These are phyloP conservation scores for Phrynosoma blainvillii DNA, from an alignment of 2,113 vertebrate species.

Conservation along the genomic window DNA sequence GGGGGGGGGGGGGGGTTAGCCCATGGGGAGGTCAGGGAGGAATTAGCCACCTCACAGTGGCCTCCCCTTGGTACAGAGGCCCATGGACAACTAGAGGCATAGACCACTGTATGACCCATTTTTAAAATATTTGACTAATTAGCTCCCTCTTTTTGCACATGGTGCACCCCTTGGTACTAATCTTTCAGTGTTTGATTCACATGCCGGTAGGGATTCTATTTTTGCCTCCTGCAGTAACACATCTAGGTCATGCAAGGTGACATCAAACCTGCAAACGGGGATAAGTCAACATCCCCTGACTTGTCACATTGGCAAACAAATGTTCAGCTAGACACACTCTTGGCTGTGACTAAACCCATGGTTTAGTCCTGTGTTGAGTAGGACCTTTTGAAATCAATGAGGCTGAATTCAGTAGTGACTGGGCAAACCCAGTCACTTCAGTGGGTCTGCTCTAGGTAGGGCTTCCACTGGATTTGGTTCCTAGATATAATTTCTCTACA, in stretches of 20 bases:
- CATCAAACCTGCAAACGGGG: neutral
- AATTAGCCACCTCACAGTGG: too few species aligned
- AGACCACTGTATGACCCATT: neutral
- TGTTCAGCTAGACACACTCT: neutral
- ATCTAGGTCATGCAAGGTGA: neutral
- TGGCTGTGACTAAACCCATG: neutral
- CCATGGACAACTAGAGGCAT: neutral
- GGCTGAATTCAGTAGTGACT: neutral
- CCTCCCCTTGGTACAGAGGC: neutral
- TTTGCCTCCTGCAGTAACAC: too few species aligned
- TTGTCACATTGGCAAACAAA: neutral
- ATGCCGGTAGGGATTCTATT: too few species aligned
- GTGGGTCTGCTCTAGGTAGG: neutral
- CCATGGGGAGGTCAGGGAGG: too few species aligned
- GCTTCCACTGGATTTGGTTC: neutral
- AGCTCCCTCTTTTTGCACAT: neutral
- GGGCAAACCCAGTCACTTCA: neutral
- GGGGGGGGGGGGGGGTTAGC: too few species aligned
- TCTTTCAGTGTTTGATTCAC: too few species aligned
- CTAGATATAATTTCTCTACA: neutral
- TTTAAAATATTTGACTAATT: neutral
- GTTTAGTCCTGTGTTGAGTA: neutral
- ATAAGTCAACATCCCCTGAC: conserved; percentile 4
- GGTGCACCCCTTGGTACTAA: neutral
- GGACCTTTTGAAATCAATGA: neutral